These are phyloP conservation scores for Lateolabrax maculatus DNA, from an alignment of 2,797 vertebrate genomes.

Conservation along the genomic window DNA sequence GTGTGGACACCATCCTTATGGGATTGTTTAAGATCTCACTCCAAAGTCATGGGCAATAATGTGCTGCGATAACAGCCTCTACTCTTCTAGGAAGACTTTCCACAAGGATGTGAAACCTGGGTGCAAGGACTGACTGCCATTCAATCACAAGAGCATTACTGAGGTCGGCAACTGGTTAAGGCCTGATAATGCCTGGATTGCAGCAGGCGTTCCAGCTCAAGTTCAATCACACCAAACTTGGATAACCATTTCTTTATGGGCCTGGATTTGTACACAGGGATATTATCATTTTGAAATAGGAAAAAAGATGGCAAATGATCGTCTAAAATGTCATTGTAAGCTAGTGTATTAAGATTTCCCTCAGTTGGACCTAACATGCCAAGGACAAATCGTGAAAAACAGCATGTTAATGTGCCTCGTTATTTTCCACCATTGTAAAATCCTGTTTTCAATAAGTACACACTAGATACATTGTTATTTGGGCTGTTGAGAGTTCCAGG, in stretches of 20 bases:
- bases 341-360: background rate
- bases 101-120: background rate
- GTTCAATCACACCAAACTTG: background rate
- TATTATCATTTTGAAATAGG: background rate
- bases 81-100: background rate
- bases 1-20: background rate
- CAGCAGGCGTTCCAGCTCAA: background rate
- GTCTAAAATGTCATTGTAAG: background rate
- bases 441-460: background rate
- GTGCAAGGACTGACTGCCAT: conserved; percentile 13
- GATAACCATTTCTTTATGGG: background rate
- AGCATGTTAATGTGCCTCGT: background rate
- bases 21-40: background rate
- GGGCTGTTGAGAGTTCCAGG: background rate
- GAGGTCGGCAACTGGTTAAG: conserved; percentile 11
- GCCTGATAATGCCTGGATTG: background rate
- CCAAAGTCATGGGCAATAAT: background rate
- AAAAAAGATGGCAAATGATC: background rate
- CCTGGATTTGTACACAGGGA: background rate
- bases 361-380: background rate
- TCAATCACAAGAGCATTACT: conserved; percentile 9
- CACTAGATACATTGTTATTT: background rate
- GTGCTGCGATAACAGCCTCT: background rate
- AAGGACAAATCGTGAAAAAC: background rate
- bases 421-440: background rate